phyloP scores from a whole-genome alignment of 2,888 invertebrate genomes.

The Campoplex nolae region DNA sequence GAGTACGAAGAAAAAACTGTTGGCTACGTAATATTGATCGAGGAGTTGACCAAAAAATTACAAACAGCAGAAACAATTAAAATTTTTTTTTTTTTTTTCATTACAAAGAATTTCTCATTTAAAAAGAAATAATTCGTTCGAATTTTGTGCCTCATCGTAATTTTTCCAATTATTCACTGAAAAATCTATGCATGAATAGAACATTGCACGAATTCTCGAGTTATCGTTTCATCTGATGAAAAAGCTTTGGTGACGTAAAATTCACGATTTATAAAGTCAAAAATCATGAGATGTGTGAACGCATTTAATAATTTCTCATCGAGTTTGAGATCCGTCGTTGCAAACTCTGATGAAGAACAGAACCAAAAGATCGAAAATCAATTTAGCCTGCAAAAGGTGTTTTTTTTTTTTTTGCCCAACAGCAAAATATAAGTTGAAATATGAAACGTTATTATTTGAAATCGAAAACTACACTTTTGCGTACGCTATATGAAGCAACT shows the following conservation, averaged over 20 bases:
- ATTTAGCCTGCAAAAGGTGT: conserved; percentile 4
- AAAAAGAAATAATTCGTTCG: not conserved
- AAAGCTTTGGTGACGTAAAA: too few relatives aligned
- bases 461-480: conserved; percentile 4
- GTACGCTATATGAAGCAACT: conserved; percentile 21
- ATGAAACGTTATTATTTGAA: conserved; percentile 7
- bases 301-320: not conserved
- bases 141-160: not conserved
- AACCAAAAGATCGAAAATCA: conserved; percentile 19
- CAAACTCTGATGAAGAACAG: not conserved
- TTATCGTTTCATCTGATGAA: too few relatives aligned
- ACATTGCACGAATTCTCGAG: too few relatives aligned
- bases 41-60: conserved; percentile 3
- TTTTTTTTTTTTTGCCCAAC: not conserved
- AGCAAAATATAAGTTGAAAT: not conserved
- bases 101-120: not conserved
- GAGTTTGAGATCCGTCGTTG: not conserved
- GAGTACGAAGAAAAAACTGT: not conserved
- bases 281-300: too few relatives aligned
- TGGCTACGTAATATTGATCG: conserved; percentile 3
- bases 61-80: not conserved
- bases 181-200: too few relatives aligned
- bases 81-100: conserved; percentile 4
- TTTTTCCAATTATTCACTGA: too few relatives aligned
- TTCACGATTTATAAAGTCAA: too few relatives aligned